Conservation (phyloP, 2,888 invertebrate genomes). For the Heliconius ethilla region DNA sequence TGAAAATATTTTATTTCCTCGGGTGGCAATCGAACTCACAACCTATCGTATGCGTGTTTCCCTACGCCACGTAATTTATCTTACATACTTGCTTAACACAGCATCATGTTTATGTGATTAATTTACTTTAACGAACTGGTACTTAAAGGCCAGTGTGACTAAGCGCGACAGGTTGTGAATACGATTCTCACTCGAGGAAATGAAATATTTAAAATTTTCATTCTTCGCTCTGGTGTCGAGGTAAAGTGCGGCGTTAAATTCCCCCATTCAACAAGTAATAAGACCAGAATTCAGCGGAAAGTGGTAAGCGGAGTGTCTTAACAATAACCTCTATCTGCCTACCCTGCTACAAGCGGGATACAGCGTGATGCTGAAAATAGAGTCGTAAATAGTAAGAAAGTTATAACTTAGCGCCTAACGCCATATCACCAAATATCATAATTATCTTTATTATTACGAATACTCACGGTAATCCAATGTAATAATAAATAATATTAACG, state of each 20-base stretch:
- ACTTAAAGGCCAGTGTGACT: too few relatives aligned
- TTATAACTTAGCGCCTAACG: neutral
- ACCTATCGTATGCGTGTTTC: too few relatives aligned
- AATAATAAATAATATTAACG: neutral
- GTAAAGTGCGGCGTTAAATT: neutral
- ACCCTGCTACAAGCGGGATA: neutral
- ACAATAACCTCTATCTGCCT: neutral
- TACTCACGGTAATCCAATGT: neutral
- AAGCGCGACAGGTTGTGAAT: too few relatives aligned
- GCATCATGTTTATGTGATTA: too few relatives aligned
- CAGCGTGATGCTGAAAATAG: neutral
- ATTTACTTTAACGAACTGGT: too few relatives aligned
- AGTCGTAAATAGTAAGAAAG: neutral
- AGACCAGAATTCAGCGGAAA: neutral
- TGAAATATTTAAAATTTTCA: too few relatives aligned
- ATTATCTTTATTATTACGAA: neutral
- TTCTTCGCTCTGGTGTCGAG: neutral
- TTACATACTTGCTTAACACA: too few relatives aligned
- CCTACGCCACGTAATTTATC: too few relatives aligned
- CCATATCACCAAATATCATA: neutral
- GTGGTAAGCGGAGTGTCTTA: too few relatives aligned
- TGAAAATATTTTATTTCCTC: too few relatives aligned
- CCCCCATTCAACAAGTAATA: neutral
- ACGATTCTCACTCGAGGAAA: too few relatives aligned
- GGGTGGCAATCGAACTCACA: too few relatives aligned